Conservation (phyloP, 2,113 vertebrate genomes). For the Melierax canorus region DNA sequence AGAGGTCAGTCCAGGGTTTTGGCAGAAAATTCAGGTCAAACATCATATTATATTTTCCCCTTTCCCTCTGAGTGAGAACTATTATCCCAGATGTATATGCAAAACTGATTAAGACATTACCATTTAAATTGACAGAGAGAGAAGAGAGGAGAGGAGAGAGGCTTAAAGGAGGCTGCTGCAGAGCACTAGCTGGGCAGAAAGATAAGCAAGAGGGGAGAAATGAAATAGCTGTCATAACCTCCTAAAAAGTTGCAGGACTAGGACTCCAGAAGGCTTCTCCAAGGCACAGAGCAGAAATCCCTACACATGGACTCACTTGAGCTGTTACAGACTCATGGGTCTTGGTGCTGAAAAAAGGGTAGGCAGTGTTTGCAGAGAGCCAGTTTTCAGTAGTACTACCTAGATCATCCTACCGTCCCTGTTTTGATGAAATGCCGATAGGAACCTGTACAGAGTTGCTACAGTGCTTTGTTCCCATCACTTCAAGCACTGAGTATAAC, state of each 20-base stretch:
- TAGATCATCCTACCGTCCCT: background rate
- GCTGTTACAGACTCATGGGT: background rate
- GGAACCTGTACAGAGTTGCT: background rate
- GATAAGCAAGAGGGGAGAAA: background rate
- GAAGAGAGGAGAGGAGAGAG: background rate
- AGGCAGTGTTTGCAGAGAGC: background rate
- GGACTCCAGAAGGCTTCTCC: background rate
- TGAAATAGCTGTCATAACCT: background rate
- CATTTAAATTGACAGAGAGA: background rate
- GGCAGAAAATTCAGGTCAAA: background rate
- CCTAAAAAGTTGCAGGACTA: background rate
- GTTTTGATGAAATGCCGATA: background rate
- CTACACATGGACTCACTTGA: background rate
- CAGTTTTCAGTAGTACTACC: background rate
- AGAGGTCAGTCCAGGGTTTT: background rate
- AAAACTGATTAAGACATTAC: constrained; percentile 15
- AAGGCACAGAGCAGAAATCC: background rate
- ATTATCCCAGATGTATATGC: background rate
- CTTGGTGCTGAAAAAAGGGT: background rate
- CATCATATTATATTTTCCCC: background rate
- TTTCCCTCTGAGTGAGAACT: background rate
- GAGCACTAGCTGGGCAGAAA: background rate
- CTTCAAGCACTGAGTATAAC: background rate
- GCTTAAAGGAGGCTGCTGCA: background rate
- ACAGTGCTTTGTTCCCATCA: background rate